phyloP scores from a whole-genome alignment of 1,140 invertebrate species.

The Drosophila insularis region DNA sequence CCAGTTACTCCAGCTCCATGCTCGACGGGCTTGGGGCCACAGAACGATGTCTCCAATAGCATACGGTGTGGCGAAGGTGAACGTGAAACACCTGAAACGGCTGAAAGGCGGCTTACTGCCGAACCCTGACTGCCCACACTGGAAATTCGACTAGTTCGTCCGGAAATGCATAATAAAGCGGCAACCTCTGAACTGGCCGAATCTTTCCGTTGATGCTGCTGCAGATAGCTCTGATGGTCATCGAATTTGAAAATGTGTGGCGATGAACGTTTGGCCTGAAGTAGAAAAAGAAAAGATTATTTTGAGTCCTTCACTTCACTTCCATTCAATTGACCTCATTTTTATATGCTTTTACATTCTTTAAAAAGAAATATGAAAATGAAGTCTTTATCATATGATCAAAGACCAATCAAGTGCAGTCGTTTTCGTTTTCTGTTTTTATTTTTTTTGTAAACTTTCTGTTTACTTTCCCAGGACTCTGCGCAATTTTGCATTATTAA shows the following conservation, averaged over 20 bases:
- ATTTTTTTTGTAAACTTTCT: background rate
- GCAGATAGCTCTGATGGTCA: conserved; percentile 83
- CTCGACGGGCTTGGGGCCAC: conserved; percentile 89
- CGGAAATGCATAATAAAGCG: conserved; percentile 90
- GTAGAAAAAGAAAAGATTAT: too few species aligned
- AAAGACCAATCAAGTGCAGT: background rate
- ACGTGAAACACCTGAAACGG: conserved; percentile 87
- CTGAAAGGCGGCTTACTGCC: conserved; percentile 87
- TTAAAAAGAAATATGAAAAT: background rate
- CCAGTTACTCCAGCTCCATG: conserved; percentile 72
- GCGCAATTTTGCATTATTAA: conserved; percentile 50
- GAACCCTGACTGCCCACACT: conserved; percentile 88
- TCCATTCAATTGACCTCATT: background rate
- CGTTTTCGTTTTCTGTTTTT: too few species aligned
- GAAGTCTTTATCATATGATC: background rate
- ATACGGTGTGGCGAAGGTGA: conserved; percentile 94
- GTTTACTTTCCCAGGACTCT: conserved; percentile 34
- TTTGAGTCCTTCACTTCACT: too few species aligned
- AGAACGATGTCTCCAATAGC: conserved; percentile 94
- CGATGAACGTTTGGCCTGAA: conserved; percentile 79
- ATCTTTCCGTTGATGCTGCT: conserved; percentile 89
- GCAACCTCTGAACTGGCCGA: conserved; percentile 86
- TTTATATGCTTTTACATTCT: background rate
- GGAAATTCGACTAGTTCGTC: conserved; percentile 90
- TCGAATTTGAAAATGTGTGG: conserved; percentile 84